Evolutionary conservation across 2,113 vertebrate species (phyloP).

Genomic region (Scomber japonicus): DNA sequence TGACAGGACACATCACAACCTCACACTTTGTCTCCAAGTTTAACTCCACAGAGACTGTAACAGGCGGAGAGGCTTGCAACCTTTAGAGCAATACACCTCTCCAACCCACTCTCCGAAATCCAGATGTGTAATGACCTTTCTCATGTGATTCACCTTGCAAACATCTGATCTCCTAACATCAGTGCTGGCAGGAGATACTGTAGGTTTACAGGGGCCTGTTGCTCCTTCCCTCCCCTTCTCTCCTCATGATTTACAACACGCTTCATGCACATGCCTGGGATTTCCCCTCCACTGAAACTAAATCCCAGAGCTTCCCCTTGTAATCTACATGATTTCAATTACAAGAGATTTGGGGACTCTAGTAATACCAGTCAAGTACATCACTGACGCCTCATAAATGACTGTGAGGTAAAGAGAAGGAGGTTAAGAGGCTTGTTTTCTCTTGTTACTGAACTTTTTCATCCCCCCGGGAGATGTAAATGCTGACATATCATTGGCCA

Average conservation of each 20-base stretch:
- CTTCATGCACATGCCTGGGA: constrained; percentile 65
- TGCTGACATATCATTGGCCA: constrained; percentile 29
- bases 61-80: not conserved
- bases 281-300: constrained; percentile 66
- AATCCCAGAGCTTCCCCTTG: constrained; percentile 57
- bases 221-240: constrained; percentile 34
- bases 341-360: constrained; percentile 65
- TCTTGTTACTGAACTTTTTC: constrained; percentile 37
- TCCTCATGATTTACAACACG: constrained; percentile 63
- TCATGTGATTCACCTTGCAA: constrained; percentile 47
- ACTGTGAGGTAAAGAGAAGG: constrained; percentile 34
- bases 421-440: constrained; percentile 43
- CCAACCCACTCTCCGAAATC: constrained; percentile 10
- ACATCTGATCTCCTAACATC: constrained; percentile 36
- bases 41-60: not conserved
- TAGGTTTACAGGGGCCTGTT: constrained; percentile 31
- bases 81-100: not conserved
- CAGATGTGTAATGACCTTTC: constrained; percentile 51
- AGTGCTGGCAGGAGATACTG: constrained; percentile 37
- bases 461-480: constrained; percentile 57
- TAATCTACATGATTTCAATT: constrained; percentile 78
- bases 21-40: not conserved
- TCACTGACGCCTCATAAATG: constrained; percentile 73
- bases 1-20: constrained; percentile 9
- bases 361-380: constrained; percentile 70